Conservation (phyloP, 2,888 invertebrate genomes). For the Dicyrtoma fusca region DNA sequence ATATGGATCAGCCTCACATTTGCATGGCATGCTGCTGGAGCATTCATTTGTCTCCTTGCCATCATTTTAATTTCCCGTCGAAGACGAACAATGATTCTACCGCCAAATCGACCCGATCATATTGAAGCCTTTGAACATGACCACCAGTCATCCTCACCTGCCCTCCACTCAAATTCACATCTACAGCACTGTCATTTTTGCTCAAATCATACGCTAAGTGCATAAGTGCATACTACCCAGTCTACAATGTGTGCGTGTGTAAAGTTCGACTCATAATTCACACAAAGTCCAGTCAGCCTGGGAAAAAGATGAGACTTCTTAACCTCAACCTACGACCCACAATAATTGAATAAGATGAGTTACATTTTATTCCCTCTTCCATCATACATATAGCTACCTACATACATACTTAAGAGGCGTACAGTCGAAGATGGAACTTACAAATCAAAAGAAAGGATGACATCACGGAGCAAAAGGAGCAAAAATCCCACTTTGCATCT, state of each 20-base stretch:
- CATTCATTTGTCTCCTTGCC: constrained; percentile 48
- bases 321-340: too few species aligned
- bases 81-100: neutral
- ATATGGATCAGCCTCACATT: constrained; percentile 55
- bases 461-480: too few species aligned
- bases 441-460: too few species aligned
- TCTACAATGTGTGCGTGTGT: neutral
- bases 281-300: neutral
- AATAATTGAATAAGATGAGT: too few species aligned
- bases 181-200: constrained; percentile 31
- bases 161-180: constrained; percentile 25
- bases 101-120: constrained; percentile 22
- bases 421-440: too few species aligned
- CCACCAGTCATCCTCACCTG: constrained; percentile 23
- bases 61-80: constrained; percentile 26
- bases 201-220: constrained; percentile 33
- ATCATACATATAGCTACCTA: too few species aligned
- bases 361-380: too few species aligned
- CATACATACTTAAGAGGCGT: too few species aligned
- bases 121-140: constrained; percentile 30
- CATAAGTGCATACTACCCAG: constrained; percentile 1
- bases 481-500: too few species aligned
- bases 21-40: constrained; percentile 54
- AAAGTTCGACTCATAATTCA: neutral
- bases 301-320: neutral